phyloP scores from a whole-genome alignment of 2,888 invertebrate species.

The Ptilodon capucinus region DNA sequence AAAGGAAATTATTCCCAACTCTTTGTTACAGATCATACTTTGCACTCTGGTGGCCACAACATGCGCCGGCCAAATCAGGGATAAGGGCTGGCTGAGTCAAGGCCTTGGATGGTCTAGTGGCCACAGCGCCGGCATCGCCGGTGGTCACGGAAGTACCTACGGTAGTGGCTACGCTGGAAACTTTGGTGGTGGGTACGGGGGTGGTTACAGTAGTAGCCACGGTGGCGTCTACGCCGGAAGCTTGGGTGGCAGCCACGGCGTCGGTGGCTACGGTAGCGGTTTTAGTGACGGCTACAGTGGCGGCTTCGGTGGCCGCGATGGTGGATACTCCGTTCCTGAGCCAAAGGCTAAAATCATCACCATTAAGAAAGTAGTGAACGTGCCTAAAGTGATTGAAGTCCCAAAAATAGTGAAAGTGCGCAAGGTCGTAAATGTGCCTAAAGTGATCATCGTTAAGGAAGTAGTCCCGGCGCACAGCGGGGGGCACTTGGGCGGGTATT shows the following conservation, averaged over 20 bases:
- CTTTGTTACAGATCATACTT: neutral
- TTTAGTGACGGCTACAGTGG: conserved; percentile 6
- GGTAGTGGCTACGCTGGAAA: conserved; percentile 1
- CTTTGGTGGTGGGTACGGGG: conserved; percentile 1
- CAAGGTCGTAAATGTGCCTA: conserved; percentile 53
- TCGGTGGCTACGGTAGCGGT: conserved; percentile 6
- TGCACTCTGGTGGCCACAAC: neutral
- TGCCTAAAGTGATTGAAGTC: conserved; percentile 41
- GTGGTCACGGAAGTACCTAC: neutral
- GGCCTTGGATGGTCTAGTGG: conserved; percentile 2
- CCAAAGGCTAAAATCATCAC: too few species aligned
- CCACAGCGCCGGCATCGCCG: conserved; percentile 4
- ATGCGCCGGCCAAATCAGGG: neutral
- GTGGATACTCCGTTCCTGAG: conserved; percentile 11
- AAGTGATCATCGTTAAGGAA: conserved; percentile 58
- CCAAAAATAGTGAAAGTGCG: conserved; percentile 50
- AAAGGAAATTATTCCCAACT: too few species aligned
- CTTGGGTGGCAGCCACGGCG: conserved; percentile 1
- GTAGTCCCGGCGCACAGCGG: conserved; percentile 44
- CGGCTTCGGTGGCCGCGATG: conserved; percentile 24
- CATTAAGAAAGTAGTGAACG: conserved; percentile 45
- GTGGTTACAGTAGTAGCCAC: conserved; percentile 1
- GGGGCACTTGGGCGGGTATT: conserved; percentile 21
- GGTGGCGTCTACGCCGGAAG: conserved; percentile 4
- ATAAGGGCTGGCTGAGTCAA: neutral